phyloP scores from a whole-genome alignment of 2,113 vertebrate genomes.

The Pygoscelis adeliae region DNA sequence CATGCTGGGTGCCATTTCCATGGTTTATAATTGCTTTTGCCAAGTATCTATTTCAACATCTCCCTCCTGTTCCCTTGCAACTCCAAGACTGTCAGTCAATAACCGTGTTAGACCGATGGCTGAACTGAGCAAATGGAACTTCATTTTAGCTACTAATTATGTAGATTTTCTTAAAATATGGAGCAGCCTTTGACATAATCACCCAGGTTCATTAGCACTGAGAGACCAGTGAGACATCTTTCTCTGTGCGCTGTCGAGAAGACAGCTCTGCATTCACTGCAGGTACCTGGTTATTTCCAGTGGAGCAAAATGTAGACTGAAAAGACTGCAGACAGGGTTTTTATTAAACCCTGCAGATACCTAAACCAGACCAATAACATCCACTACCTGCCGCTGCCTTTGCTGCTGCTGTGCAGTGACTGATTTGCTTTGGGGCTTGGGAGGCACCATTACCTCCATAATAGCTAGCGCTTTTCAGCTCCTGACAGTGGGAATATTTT shows the following conservation, averaged over 20 bases:
- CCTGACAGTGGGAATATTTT: conserved; percentile 24
- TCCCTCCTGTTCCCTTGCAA: neutral
- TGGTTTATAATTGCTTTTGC: neutral
- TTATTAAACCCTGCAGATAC: neutral
- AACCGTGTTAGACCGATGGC: neutral
- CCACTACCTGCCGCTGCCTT: neutral
- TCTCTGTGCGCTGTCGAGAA: neutral
- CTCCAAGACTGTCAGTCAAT: neutral
- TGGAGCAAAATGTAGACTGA: neutral
- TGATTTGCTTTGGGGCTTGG: neutral
- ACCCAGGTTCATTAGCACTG: neutral
- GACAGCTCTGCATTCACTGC: neutral
- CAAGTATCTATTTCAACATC: neutral
- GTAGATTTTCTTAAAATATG: neutral
- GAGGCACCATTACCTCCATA: neutral
- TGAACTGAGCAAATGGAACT: neutral
- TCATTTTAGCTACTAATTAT: neutral
- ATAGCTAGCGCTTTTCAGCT: neutral
- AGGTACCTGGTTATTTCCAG: neutral
- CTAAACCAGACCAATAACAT: neutral
- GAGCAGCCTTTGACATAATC: neutral
- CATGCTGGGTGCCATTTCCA: neutral
- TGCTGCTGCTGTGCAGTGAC: neutral
- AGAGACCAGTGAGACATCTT: neutral
- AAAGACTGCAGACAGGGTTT: neutral